Evolutionary conservation across 2,113 vertebrate species (phyloP).

Genomic region (Capreolus pygargus): DNA sequence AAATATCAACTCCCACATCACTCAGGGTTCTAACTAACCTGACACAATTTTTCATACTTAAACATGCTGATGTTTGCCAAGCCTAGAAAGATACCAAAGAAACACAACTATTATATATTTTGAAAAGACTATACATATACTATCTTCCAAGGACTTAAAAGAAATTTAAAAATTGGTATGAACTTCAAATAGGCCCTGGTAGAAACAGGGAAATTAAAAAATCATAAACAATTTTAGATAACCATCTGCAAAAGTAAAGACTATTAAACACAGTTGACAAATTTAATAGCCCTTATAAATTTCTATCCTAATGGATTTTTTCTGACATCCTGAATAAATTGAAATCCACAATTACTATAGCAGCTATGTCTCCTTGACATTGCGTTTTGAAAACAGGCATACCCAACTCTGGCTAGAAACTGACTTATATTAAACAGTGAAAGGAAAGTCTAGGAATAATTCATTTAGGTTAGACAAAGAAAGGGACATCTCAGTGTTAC

Average conservation of each 20-base stretch:
- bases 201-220: background rate
- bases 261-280: background rate
- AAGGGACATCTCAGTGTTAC: background rate
- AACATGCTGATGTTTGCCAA: background rate
- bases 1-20: background rate
- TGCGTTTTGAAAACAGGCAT: constrained; percentile 7
- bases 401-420: background rate
- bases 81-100: background rate
- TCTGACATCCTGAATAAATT: background rate
- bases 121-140: background rate
- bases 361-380: background rate
- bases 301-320: background rate
- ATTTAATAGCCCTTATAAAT: background rate
- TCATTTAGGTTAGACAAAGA: background rate
- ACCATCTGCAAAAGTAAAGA: background rate
- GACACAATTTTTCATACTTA: background rate
- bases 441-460: background rate
- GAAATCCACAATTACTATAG: background rate
- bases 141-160: background rate
- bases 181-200: background rate
- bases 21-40: background rate
- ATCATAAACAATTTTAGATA: background rate
- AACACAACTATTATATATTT: background rate
- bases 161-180: background rate
- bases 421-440: background rate